A percentile compares a stretch with the other conserved stretches of the same genome.
phyloP scores from a whole-genome alignment of 1,140 invertebrate genomes.

The Aphis craccivora region DNA sequence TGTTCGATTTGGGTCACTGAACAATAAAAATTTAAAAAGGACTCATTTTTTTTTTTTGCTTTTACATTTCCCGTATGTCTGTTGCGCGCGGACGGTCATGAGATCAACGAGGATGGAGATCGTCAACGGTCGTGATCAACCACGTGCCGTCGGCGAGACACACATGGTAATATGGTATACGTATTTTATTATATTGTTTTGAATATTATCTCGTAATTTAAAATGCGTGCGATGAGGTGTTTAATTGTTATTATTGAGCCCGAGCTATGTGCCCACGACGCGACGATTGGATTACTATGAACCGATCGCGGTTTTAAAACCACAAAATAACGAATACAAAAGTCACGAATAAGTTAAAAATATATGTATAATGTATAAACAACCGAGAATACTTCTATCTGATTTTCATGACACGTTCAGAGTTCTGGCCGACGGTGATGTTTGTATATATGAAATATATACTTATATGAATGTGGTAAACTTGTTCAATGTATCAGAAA shows the following conservation, averaged over 20 bases:
- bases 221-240: not conserved
- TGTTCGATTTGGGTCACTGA: not conserved
- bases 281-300: not conserved
- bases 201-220: not conserved
- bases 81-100: not conserved
- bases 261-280: not conserved
- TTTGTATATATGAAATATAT: not conserved
- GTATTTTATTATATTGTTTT: not conserved
- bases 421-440: not conserved
- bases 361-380: not conserved
- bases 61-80: not conserved
- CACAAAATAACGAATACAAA: not conserved
- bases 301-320: not conserved
- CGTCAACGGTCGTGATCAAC: not conserved
- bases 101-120: not conserved
- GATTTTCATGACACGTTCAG: not conserved
- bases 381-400: not conserved
- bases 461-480: not conserved
- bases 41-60: not conserved
- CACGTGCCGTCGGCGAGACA: not conserved
- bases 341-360: not conserved
- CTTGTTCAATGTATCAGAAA: not conserved
- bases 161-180: not conserved
- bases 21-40: not conserved
- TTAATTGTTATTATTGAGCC: not conserved